These are phyloP conservation scores for Nebria ingens DNA, from an alignment of 1,140 invertebrate species.

Conservation along the genomic window DNA sequence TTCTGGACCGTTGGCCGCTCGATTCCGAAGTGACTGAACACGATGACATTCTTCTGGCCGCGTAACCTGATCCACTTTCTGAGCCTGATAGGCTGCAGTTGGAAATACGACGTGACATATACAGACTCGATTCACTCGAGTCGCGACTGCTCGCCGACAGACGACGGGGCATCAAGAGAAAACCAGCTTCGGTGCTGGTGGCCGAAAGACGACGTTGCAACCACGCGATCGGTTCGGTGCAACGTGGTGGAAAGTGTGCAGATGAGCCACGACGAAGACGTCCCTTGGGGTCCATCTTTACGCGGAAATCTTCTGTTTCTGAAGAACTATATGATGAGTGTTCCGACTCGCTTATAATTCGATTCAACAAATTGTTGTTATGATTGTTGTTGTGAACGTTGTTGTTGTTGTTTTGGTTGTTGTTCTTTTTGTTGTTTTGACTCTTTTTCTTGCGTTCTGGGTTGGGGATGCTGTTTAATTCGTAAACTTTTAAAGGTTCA, in stretches of 20 bases:
- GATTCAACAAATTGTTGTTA: slow-evolving; percentile 10
- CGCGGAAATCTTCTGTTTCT: slow-evolving; percentile 49
- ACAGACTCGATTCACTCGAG: slow-evolving; percentile 43
- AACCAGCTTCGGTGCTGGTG: slow-evolving; percentile 43
- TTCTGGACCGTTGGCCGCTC: slow-evolving; percentile 38
- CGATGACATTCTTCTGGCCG: slow-evolving; percentile 41
- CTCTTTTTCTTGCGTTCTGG: slow-evolving; percentile 44
- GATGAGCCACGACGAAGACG: slow-evolving; percentile 45
- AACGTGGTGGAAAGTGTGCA: slow-evolving; percentile 39
- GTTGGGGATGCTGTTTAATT: slow-evolving; percentile 45
- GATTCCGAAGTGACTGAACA: slow-evolving; percentile 39
- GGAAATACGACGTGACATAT: slow-evolving; percentile 43
- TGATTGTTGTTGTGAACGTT: slow-evolving; percentile 16
- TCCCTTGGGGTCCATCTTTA: slow-evolving; percentile 36
- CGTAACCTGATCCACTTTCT: slow-evolving; percentile 37
- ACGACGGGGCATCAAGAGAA: slow-evolving; percentile 45
- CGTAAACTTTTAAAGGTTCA: slow-evolving; percentile 39
- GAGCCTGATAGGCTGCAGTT: slow-evolving; percentile 44
- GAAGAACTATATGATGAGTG: slow-evolving; percentile 32
- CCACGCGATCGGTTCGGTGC: slow-evolving; percentile 48
- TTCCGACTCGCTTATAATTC: slow-evolving; percentile 20
- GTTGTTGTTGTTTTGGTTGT: slow-evolving; percentile 25
- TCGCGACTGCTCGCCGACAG: slow-evolving; percentile 45
- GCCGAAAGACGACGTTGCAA: slow-evolving; percentile 47
- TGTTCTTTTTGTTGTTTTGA: slow-evolving; percentile 33